Conservation (phyloP, 1,140 invertebrate species). For the Stenopsyche tienmushanensis region DNA sequence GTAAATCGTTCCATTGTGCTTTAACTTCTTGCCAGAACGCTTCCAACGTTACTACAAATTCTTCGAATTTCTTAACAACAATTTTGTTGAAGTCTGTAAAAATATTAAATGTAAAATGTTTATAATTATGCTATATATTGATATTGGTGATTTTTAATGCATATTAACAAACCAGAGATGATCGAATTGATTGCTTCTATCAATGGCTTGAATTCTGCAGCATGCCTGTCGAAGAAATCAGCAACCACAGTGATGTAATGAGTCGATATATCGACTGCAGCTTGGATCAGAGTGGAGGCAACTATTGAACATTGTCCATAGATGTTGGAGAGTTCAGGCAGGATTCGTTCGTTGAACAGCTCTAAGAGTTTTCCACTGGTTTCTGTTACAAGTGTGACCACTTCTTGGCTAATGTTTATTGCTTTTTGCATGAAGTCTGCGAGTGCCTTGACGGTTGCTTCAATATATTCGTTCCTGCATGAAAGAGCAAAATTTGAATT, state of each 20-base stretch:
- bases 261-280: slow-evolving; percentile 52
- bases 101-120: slow-evolving; percentile 3
- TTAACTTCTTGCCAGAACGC: background rate
- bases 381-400: slow-evolving; percentile 53
- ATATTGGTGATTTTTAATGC: background rate
- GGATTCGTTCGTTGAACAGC: slow-evolving; percentile 50
- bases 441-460: slow-evolving; percentile 1
- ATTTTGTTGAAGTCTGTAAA: slow-evolving; percentile 7
- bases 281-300: slow-evolving; percentile 52
- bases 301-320: slow-evolving; percentile 52
- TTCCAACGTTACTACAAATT: background rate
- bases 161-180: slow-evolving; percentile 48
- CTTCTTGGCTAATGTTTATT: slow-evolving; percentile 43
- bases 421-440: slow-evolving; percentile 43
- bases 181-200: slow-evolving; percentile 56
- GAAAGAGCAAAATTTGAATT: background rate
- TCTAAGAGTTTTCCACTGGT: slow-evolving; percentile 52
- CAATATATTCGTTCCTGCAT: slow-evolving; percentile 5
- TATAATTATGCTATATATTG: background rate
- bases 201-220: slow-evolving; percentile 67
- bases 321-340: slow-evolving; percentile 61
- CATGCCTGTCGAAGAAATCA: slow-evolving; percentile 59
- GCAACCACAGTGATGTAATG: slow-evolving; percentile 56
- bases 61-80: background rate
- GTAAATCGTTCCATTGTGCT: slow-evolving; percentile 2